Base-by-base conservation (phyloP, 2,797 vertebrate species). In the Microctenopoma lineatum region DNA sequence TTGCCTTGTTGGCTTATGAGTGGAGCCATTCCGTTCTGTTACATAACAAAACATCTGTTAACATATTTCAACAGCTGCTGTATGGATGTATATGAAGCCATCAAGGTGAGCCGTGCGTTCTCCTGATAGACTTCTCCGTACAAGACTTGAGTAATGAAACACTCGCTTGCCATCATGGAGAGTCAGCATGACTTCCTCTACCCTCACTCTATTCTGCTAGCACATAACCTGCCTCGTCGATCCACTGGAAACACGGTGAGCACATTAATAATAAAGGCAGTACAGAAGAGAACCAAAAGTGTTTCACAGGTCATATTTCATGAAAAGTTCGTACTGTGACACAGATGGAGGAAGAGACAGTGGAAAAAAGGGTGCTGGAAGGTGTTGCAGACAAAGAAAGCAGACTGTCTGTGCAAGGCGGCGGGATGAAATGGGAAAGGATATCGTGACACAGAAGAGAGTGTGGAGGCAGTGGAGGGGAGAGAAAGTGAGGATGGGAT, bases 1-100 rank as follows among this genome's bases (percentile, higher is more conserved):
- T 86, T 82, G 75, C 80, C 76, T 77, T 81, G 86, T 84, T 91
- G 86, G 89, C 87, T 89, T 84, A 78, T 38, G 69, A 85, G 77
- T 48, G 70, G 70, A 81, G 80, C 59, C 63, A 80, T 84, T 88
- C 75, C 67, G 80, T 66, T 79, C 53, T 38, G 76, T 90, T 90
- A 89, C 86, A 87, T 87, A 84, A 90, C 83, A 83, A 83, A 89
- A 86, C 90, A 92, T 90, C 86, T 92, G 90, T 80, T 90, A 67
- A 76, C 81, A 71, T 62, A 73, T 75, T 81, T 66, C 78, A 84
- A 86, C 91, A 91, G 84, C 89, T 90, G 89, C 81, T 87, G 81
- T 70, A 63, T 50, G 61, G 69, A 75, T 75, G 84, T 76, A 67
- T 76, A 89, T 89, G 85, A 79, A 89, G 81, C 74, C 84, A 87